phyloP scores from a whole-genome alignment of 2,888 invertebrate genomes.

The Caenorhabditis sulstoni region DNA sequence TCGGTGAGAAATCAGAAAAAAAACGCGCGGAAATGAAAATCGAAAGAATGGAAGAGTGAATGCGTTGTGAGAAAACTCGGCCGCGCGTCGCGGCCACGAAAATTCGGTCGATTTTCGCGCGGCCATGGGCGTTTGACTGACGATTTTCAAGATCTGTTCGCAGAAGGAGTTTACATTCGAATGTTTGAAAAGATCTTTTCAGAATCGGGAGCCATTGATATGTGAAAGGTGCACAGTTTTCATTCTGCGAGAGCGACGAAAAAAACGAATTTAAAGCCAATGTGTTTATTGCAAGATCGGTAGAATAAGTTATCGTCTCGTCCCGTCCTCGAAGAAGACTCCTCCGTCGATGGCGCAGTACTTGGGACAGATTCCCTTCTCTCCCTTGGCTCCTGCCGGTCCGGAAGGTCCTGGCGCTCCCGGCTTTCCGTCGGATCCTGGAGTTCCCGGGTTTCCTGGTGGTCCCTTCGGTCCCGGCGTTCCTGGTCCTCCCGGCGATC shows the following conservation, averaged over 20 bases:
- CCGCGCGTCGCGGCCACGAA: too few relatives aligned
- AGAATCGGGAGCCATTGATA: too few relatives aligned
- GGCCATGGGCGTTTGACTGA: too few relatives aligned
- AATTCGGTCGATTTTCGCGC: too few relatives aligned
- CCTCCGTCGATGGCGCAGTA: slow-evolving; percentile 60
- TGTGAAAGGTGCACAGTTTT: too few relatives aligned
- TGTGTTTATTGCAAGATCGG: background rate
- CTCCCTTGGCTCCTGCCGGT: slow-evolving; percentile 52
- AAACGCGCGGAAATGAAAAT: background rate
- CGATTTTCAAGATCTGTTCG: too few relatives aligned
- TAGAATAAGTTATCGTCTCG: slow-evolving; percentile 38
- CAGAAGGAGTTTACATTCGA: too few relatives aligned
- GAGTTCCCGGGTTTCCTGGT: slow-evolving; percentile 63
- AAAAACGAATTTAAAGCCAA: too few relatives aligned
- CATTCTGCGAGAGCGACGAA: too few relatives aligned
- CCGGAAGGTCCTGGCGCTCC: slow-evolving; percentile 56
- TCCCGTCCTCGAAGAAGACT: slow-evolving; percentile 58
- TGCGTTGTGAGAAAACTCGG: too few relatives aligned
- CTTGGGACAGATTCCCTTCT: slow-evolving; percentile 55
- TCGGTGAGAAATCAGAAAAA: background rate
- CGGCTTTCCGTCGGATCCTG: slow-evolving; percentile 64
- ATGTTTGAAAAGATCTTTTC: too few relatives aligned
- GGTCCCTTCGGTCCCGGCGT: slow-evolving; percentile 69
- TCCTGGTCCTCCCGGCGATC: slow-evolving; percentile 69
- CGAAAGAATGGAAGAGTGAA: background rate